Percentiles rank a stretch among this genome's conserved stretches.
Evolutionary conservation across 2,888 invertebrate species (phyloP).

Genomic region (Amitus sp.): DNA sequence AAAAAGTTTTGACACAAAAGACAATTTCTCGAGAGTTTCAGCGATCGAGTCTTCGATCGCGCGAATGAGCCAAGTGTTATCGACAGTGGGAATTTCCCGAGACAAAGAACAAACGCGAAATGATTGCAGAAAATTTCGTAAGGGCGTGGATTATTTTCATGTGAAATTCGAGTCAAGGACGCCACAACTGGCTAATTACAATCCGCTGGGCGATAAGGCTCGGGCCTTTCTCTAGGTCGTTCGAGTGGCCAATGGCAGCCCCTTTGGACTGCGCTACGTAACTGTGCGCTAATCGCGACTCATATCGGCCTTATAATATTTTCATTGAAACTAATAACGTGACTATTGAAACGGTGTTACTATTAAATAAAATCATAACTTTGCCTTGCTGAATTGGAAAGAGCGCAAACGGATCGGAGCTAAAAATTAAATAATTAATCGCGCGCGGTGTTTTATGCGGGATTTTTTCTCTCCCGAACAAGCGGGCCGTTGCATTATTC

Average conservation of each 20-base stretch:
- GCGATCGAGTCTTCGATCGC: too few species aligned
- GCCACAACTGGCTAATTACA: conserved; percentile 38
- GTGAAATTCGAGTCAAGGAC: conserved; percentile 40
- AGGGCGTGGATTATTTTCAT: conserved; percentile 37
- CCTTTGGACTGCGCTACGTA: conserved; percentile 20
- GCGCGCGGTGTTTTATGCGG: not conserved
- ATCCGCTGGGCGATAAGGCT: conserved; percentile 36
- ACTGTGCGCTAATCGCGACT: conserved; percentile 22
- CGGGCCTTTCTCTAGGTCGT: conserved; percentile 41
- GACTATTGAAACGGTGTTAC: conserved; percentile 14
- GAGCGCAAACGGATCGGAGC: too few species aligned
- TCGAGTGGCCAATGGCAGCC: conserved; percentile 32
- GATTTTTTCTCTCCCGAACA: not conserved
- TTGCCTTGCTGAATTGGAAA: too few species aligned
- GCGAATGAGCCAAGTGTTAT: not conserved
- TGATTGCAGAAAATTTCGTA: conserved; percentile 29
- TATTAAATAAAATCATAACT: conserved; percentile 5
- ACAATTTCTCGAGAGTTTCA: too few species aligned
- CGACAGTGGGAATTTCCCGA: not conserved
- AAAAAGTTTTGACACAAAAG: conserved; percentile 1
- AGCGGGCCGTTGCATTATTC: too few species aligned
- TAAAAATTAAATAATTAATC: not conserved
- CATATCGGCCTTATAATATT: conserved; percentile 24
- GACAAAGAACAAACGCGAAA: not conserved
- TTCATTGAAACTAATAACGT: conserved; percentile 23